These are phyloP conservation scores for Pelochelys cantorii DNA, from an alignment of 2,797 vertebrate genomes.

Conservation along the genomic window DNA sequence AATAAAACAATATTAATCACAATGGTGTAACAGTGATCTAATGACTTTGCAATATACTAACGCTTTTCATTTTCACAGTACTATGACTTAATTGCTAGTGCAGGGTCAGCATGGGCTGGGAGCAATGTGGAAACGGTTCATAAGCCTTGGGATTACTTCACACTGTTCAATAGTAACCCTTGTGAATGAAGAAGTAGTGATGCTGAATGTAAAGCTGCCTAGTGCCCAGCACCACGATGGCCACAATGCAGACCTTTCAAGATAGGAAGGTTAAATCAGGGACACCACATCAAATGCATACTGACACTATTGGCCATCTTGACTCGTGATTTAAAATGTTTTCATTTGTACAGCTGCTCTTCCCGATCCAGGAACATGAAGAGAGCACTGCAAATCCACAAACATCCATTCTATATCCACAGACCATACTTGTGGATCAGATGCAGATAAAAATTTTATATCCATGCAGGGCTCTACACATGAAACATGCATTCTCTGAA, in stretches of 20 bases:
- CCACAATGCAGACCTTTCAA: neutral
- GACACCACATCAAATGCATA: neutral
- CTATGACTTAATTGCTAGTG: rapidly evolving
- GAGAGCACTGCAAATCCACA: too few species aligned
- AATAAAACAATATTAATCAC: neutral
- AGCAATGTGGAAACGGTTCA: neutral
- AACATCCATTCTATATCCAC: too few species aligned
- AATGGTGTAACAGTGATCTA: neutral
- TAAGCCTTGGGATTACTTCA: rapidly evolving
- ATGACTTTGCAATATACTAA: neutral
- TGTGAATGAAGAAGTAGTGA: rapidly evolving
- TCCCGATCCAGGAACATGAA: neutral
- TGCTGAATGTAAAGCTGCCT: neutral
- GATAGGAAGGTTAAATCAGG: neutral
- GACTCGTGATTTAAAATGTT: neutral
- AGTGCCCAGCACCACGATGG: rapidly evolving
- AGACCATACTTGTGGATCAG: too few species aligned
- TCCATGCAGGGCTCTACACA: neutral
- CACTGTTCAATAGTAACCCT: neutral
- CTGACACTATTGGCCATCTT: neutral
- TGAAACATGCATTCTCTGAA: neutral
- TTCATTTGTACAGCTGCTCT: neutral
- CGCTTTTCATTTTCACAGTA: rapidly evolving
- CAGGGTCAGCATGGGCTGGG: neutral
- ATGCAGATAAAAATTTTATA: too few species aligned